Evolutionary conservation across 2,797 vertebrate species (phyloP), one percentile per base, ranked within the genome.

Genomic region (Tympanoctomys barrerae): DNA sequence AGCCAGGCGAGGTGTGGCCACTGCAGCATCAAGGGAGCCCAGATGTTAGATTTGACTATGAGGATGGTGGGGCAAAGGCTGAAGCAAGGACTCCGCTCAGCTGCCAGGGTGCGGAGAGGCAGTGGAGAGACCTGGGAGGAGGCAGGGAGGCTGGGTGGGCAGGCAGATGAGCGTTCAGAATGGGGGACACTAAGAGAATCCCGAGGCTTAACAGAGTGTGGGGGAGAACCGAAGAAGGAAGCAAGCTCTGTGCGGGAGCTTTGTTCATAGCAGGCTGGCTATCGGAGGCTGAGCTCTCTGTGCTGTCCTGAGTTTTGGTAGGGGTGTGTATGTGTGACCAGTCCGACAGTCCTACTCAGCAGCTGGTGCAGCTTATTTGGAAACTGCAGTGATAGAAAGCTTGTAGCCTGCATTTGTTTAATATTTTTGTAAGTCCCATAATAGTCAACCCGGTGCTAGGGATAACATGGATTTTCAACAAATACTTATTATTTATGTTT

Each of bases 401-500:
- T 88, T 14, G 28, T 42, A 42, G 18, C 62, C 31, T 79, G 36
- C 26, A 14, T 89, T 92, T 77, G 39, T 78, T 46, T 33, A 77
- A n/a, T 81, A 59, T 52, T 85, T 94, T 73, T n/a, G 46, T 62
- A 79, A 81, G 21, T 4, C 81, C 52, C n/a, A 10, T 68, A 42
- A 57, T 46, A 13, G 42, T 26, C 39, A 39, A 68, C n/a, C 49
- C 31, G 16, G 21, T 73, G 36, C 31, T 68, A 79, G 39, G 57
- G 71, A 31, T 9, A 66, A 75, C 61, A 75, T 42, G 19, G 49
- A 61, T 95, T 93, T 96, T 94, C 54, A 91, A 62, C 28, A 66
- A 66, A 71, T 91, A 92, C 66, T 64, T 91, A 59, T 54, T 87
- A 80, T 77, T 89, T 49, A 84, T 73, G 61, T 77, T 86, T 91